Percentiles rank a stretch among this genome's conserved stretches.
These are phyloP conservation scores for Poeciliopsis prolifica DNA, from an alignment of 2,113 vertebrate species.

Conservation along the genomic window DNA sequence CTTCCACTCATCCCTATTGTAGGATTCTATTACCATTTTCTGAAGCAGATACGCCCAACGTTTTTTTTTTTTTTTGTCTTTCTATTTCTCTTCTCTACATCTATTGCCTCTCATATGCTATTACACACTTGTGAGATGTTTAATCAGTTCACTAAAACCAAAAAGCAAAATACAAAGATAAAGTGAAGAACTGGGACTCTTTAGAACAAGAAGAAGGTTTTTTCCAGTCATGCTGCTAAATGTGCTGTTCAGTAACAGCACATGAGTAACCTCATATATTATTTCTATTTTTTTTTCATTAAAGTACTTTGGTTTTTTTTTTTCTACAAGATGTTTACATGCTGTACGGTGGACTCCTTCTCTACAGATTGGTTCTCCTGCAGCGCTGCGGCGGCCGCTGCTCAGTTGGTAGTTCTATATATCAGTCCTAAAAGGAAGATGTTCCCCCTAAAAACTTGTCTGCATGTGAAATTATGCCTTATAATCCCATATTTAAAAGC, in stretches of 20 bases:
- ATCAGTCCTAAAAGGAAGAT: background rate
- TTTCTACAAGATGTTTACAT: background rate
- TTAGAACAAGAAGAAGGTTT: background rate
- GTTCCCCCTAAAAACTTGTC: background rate
- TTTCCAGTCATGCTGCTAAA: background rate
- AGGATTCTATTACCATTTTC: conserved; percentile 64
- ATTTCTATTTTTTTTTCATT: background rate
- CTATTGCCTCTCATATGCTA: conserved; percentile 1
- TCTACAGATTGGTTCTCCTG: background rate
- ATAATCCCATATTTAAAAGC: background rate
- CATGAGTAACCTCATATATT: too few species aligned
- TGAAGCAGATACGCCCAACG: conserved; percentile 32
- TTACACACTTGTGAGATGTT: conserved; percentile 24
- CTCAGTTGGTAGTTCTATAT: background rate
- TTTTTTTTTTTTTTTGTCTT: conserved; percentile 24
- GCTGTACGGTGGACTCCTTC: background rate
- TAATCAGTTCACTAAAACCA: conserved; percentile 18
- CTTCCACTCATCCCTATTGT: conserved; percentile 49
- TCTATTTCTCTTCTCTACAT: background rate
- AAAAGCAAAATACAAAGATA: too few species aligned
- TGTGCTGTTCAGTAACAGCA: background rate
- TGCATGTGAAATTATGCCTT: background rate
- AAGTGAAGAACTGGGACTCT: background rate
- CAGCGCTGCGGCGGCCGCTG: background rate
- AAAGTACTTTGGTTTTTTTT: background rate